Evolutionary conservation across 1,140 invertebrate species (phyloP).

Genomic region (Pseudomyrmex flavicornis): DNA sequence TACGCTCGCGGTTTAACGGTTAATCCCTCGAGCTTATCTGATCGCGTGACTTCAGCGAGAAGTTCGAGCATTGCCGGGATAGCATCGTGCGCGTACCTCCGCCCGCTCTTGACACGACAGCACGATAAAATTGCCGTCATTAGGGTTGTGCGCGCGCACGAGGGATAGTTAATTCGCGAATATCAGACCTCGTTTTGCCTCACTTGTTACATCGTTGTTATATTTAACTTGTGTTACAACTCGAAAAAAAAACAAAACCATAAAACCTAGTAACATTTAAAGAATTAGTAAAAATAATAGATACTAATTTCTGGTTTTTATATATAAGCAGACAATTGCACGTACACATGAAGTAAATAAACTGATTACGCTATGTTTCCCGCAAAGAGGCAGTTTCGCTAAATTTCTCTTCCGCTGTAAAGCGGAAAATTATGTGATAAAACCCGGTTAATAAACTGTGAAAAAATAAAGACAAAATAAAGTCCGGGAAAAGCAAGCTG

Average conservation of each 20-base stretch:
- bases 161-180: slow-evolving; percentile 56
- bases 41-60: slow-evolving; percentile 78
- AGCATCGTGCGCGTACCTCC: slow-evolving; percentile 47
- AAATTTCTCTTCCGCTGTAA: slow-evolving; percentile 40
- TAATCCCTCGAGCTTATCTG: slow-evolving; percentile 78
- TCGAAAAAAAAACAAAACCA: background rate
- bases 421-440: slow-evolving; percentile 48
- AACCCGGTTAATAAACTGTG: slow-evolving; percentile 55
- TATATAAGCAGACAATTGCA: background rate
- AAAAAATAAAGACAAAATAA: slow-evolving; percentile 56
- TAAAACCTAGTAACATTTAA: too few relatives aligned
- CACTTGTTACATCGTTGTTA: slow-evolving; percentile 56
- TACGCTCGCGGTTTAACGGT: slow-evolving; percentile 75
- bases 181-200: slow-evolving; percentile 53
- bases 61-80: slow-evolving; percentile 67
- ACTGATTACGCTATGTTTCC: slow-evolving; percentile 9
- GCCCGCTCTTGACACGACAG: slow-evolving; percentile 68
- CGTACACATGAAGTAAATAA: background rate
- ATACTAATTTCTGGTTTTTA: too few relatives aligned
- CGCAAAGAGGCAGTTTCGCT: background rate
- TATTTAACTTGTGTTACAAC: background rate
- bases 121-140: slow-evolving; percentile 74
- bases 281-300: too few relatives aligned
- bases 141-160: slow-evolving; percentile 57
- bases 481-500: slow-evolving; percentile 25